Percentiles rank a stretch among this genome's conserved stretches.
Evolutionary conservation across 1,140 invertebrate genomes (phyloP).

Genomic region (Zelostemma sp.): DNA sequence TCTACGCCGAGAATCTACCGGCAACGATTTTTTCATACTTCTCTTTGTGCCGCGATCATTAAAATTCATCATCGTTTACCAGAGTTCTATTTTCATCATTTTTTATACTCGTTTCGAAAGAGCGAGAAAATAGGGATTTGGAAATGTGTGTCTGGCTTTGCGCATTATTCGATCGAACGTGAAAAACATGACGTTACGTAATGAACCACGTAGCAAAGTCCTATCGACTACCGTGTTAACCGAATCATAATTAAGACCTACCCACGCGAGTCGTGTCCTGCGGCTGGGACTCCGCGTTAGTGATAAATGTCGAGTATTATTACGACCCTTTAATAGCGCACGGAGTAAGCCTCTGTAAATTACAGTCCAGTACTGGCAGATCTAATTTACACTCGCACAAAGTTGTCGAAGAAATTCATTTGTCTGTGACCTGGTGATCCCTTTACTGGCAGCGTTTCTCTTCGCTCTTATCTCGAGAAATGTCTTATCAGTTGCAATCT

Average conservation of each 20-base stretch:
- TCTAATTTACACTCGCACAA: slow-evolving; percentile 4
- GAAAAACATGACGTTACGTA: slow-evolving; percentile 13
- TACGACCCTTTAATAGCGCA: slow-evolving; percentile 12
- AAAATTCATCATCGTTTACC: no score
- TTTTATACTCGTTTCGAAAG: no score
- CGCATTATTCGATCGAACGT: neutral
- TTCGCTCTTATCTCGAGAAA: slow-evolving; percentile 1
- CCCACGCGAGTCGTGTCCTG: slow-evolving; percentile 16
- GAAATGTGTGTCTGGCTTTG: no score
- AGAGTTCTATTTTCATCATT: no score
- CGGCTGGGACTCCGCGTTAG: neutral
- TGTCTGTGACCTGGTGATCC: neutral
- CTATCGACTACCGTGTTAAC: slow-evolving; percentile 20
- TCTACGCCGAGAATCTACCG: no score
- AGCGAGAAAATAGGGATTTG: no score
- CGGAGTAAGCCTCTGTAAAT: slow-evolving; percentile 5
- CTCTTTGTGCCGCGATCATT: no score
- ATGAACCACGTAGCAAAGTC: slow-evolving; percentile 7
- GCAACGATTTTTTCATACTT: no score
- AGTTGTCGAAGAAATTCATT: neutral
- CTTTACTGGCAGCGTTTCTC: neutral
- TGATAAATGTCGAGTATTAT: slow-evolving; percentile 11
- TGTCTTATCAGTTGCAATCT: neutral
- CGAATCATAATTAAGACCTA: slow-evolving; percentile 17
- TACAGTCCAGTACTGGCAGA: slow-evolving; percentile 3